These are phyloP conservation scores for Alexandromys fortis DNA, from an alignment of 2,113 vertebrate species.

Conservation along the genomic window DNA sequence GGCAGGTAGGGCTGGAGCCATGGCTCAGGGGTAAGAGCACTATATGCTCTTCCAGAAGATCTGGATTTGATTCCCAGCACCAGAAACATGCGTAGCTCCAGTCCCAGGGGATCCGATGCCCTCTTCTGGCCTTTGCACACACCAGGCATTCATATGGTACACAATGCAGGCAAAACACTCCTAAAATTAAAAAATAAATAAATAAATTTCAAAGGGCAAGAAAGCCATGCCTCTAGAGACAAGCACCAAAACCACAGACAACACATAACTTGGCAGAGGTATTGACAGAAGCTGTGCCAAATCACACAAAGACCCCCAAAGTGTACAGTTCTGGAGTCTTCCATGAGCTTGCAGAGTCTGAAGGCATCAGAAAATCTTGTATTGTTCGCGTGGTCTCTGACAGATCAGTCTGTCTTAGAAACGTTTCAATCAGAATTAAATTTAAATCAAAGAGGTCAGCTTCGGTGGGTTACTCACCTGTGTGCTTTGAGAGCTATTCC, in stretches of 20 bases:
- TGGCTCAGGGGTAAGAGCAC: background rate
- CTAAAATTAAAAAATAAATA: background rate
- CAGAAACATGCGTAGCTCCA: no score
- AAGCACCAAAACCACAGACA: background rate
- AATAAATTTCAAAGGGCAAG: background rate
- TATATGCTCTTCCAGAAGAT: background rate
- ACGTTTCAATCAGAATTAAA: background rate
- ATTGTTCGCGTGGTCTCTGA: background rate
- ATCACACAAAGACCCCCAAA: background rate
- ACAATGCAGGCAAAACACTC: background rate
- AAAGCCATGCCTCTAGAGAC: background rate
- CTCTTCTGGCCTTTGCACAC: background rate
- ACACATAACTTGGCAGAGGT: background rate
- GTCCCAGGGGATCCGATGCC: background rate
- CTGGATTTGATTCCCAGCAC: background rate
- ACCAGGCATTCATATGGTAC: background rate
- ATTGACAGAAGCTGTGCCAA: background rate
- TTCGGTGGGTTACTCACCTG: background rate
- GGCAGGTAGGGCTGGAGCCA: background rate
- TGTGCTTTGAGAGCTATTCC: background rate
- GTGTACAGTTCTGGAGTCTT: background rate
- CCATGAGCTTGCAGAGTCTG: background rate
- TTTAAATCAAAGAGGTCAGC: background rate
- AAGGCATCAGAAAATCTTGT: background rate
- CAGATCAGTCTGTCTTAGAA: conserved; percentile 26